Base-by-base conservation (phyloP, 2,888 invertebrate genomes). In the Thereva nobilitata region DNA sequence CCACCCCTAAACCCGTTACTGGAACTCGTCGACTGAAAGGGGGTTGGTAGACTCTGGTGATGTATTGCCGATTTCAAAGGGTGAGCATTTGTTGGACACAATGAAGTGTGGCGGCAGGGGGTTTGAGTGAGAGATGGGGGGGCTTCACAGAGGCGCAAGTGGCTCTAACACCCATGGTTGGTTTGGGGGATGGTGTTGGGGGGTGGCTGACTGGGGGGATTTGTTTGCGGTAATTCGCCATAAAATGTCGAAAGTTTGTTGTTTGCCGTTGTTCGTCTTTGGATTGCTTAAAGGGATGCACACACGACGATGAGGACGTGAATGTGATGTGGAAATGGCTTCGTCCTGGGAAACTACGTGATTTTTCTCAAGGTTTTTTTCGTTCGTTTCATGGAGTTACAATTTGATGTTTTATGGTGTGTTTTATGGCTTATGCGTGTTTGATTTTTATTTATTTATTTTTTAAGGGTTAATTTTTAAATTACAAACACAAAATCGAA, bases 141-240 rank as follows among this genome's bases (percentile, higher is more conserved):
- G n/a, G 61, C 50, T 40, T n/a, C 44, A 45, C 34, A 34, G 55
- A 56, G 55, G 8, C 41, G 41, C 55, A 41, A 56, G 42, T 56
- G 55, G 55, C 4, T 42, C 42, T 9, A 23, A 9, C 38, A 53
- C 38, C 38, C 1, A n/a, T 10, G 9, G 7, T 5, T n/a, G 8
- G 45, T 23, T n/a, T 37, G 35, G n/a, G 54, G 57, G 45, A 9
- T 12, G n/a, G 5, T 8, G 12, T 5, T 9, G 49, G 9, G 41
- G 41, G 0, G 40, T 9, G 9, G 10, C 55, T 4, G 55, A 41
- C 10, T 41, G 37, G 38, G 61, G 61, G 4, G 6, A 23, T 45
- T 50, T 61, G 61, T 61, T 61, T 61, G 61, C 61, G 61, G 61
- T 61, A 61, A 61, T 61, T 61, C 61, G 50, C 61, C 61, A 50